phyloP scores from a whole-genome alignment of 2,113 vertebrate species.

The Peromyscus californicus region DNA sequence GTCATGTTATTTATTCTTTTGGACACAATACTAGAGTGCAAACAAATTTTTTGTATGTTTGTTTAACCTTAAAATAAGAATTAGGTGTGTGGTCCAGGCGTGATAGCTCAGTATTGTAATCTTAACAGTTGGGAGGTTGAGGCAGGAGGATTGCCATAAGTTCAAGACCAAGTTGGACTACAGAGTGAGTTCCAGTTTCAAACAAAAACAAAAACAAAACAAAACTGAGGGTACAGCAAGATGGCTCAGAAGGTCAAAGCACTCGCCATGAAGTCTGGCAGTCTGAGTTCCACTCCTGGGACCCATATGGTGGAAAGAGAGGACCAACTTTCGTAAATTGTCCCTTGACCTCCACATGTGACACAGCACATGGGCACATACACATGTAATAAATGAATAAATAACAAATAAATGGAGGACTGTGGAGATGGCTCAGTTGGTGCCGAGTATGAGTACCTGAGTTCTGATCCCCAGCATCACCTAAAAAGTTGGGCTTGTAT shows the following conservation, averaged over 20 bases:
- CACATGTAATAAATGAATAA: background rate
- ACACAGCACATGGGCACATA: background rate
- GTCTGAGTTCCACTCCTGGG: background rate
- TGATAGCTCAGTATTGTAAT: no score
- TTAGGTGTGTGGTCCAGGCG: background rate
- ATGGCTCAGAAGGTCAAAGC: background rate
- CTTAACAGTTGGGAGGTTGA: background rate
- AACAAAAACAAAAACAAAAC: background rate
- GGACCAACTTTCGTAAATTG: background rate
- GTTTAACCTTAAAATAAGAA: background rate
- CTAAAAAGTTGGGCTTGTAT: background rate
- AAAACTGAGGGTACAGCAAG: background rate
- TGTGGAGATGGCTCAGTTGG: background rate
- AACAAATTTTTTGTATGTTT: background rate
- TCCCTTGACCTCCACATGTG: background rate
- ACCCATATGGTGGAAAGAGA: background rate
- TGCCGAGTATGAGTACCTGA: background rate
- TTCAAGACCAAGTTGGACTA: background rate
- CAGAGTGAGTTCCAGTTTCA: background rate
- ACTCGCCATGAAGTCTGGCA: background rate
- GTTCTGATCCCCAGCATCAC: background rate
- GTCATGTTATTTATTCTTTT: background rate
- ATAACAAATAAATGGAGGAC: no score
- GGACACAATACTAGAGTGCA: background rate
- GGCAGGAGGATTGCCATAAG: background rate